phyloP scores from a whole-genome alignment of 1,140 invertebrate genomes.

The Olivierus martensii region DNA sequence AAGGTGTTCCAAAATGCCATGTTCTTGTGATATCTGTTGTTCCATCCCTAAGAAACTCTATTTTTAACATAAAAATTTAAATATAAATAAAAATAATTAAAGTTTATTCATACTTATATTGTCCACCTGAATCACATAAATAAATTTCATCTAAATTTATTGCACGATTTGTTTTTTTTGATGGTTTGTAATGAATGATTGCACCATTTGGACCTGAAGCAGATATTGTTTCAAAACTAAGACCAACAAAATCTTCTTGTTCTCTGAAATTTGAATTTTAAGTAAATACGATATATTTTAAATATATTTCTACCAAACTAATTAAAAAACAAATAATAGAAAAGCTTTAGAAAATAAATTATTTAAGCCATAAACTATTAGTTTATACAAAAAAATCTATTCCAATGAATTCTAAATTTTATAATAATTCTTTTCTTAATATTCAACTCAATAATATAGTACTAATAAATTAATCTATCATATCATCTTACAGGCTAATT shows the following conservation, averaged over 20 bases:
- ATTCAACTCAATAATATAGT: too few relatives aligned
- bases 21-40: constrained; percentile 94
- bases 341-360: too few relatives aligned
- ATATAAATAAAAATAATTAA: not conserved
- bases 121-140: constrained; percentile 81
- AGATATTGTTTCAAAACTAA: constrained; percentile 91
- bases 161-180: constrained; percentile 47
- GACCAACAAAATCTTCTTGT: constrained; percentile 62
- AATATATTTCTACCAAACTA: too few relatives aligned
- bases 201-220: constrained; percentile 78
- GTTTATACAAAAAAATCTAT: too few relatives aligned
- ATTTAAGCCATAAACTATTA: too few relatives aligned
- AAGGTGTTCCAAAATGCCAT: constrained; percentile 72
- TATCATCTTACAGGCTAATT: too few relatives aligned
- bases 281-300: too few relatives aligned
- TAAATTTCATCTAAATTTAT: constrained; percentile 63
- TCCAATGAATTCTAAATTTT: too few relatives aligned
- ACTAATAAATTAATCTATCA: too few relatives aligned
- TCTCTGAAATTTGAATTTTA: constrained; percentile 27
- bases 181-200: constrained; percentile 81
- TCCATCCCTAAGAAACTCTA: constrained; percentile 48
- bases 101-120: constrained; percentile 30
- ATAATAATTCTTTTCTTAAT: too few relatives aligned
- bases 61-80: not conserved
- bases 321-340: too few relatives aligned